Evolutionary conservation across 2,113 vertebrate species (phyloP).

Genomic region (Forbesichthys papilliferus): DNA sequence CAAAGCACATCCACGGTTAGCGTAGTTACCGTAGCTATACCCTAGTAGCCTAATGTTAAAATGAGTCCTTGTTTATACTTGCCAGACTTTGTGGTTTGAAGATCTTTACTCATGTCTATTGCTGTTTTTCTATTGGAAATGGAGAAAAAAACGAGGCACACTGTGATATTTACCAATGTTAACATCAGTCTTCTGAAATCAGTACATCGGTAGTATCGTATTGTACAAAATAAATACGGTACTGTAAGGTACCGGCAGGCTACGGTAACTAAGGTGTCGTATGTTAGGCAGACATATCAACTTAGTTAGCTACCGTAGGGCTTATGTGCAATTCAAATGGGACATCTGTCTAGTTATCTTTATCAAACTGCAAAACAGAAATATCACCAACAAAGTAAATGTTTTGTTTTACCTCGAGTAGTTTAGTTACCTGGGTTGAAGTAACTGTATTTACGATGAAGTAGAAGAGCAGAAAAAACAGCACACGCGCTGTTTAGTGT

Average conservation of each 20-base stretch:
- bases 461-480: background rate
- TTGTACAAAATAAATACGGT: too few relatives aligned
- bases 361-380: background rate
- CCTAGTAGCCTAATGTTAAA: background rate
- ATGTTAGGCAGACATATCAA: background rate
- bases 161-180: conserved; percentile 9
- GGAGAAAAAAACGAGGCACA: conserved; percentile 28
- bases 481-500: conserved; percentile 41
- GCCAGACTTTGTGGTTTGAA: conserved; percentile 43
- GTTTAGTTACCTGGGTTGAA: conserved; percentile 49
- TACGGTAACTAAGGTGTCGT: background rate
- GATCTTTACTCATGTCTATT: conserved; percentile 31
- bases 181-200: background rate
- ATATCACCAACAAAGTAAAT: background rate
- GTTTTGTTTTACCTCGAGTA: background rate
- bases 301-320: background rate
- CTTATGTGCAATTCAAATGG: background rate
- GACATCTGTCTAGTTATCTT: background rate
- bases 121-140: conserved; percentile 48
- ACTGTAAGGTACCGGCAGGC: too few relatives aligned
- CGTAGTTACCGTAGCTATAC: background rate
- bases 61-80: conserved; percentile 44
- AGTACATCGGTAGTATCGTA: background rate
- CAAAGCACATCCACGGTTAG: conserved; percentile 1
- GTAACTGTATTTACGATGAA: conserved; percentile 23